Base-by-base conservation (phyloP, 2,113 vertebrate species). In the Xiphorhynchus elegans region DNA sequence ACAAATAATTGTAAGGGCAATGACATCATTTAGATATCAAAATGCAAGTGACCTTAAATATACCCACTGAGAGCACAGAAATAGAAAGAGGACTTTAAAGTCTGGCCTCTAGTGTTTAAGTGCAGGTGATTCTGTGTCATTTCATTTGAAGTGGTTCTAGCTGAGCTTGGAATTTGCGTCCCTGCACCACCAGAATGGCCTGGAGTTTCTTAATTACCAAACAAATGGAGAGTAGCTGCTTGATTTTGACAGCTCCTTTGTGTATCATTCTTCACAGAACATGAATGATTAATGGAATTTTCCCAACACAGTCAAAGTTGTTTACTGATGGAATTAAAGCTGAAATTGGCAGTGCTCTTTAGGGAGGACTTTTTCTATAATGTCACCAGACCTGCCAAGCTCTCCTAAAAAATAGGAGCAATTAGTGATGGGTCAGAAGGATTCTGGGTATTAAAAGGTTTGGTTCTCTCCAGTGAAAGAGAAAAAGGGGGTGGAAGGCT, bases 221-320 rank as follows among this genome's bases (percentile, higher is more conserved):
- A 97, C 95, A 98, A 98, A 98, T 98, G 97, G 97, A 97, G 97
- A 98, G 96, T 97, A 95, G 95, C 93, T 97, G 95, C 95, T 95
- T 91, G 76, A 85, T 97, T 92, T 95, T 97, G 97, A 98, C 97
- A 98, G 97, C 94, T 97, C 97, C 96, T 98, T 97, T 97, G 98
- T 97, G 97, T 97, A 96, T 96, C 96, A 96, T 97, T 98, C 97
- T 98, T 98, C 87, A 77, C 92, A 96, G 97, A 97, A 98, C 97
- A 97, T 98, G 97, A 98, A 98, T 98, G 98, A 98, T 98, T 98
- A 98, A 98, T 98, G 97, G 98, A 97, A 98, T 98, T 98, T 98
- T 96, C 97, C 97, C 97, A 98, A 97, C 96, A 97, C 97, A 95
- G 97, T 98, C 97, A 95, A 97, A 97, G 96, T 97, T 98, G 98